Evolutionary conservation across 2,797 vertebrate genomes (phyloP).

Genomic region (Cynodonichthys magdalenae): DNA sequence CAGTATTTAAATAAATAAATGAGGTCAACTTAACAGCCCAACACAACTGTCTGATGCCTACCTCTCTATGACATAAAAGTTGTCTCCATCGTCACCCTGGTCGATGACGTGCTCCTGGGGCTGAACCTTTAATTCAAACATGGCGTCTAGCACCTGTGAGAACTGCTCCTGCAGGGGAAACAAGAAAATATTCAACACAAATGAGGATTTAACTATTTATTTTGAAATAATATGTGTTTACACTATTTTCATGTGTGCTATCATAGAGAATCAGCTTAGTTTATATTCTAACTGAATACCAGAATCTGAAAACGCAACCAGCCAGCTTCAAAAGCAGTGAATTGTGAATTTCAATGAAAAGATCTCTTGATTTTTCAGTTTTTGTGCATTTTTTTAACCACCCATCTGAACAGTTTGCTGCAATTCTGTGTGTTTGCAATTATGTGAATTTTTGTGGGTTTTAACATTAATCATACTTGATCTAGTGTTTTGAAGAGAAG

Average conservation of each 20-base stretch:
- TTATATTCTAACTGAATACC: background rate
- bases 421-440: no score
- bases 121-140: conserved; percentile 94
- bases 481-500: conserved; percentile 97
- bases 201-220: background rate
- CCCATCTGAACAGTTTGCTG: no score
- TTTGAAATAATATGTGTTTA: no score
- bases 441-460: background rate
- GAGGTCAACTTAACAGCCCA: background rate
- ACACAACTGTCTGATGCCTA: conserved; percentile 37
- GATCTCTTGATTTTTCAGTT: no score
- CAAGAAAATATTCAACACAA: conserved; percentile 14
- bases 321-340: background rate
- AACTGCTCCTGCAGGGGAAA: conserved; percentile 89
- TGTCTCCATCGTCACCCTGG: conserved; percentile 97
- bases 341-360: no score
- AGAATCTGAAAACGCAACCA: background rate
- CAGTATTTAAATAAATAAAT: conserved; percentile 14
- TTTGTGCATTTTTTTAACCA: no score
- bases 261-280: no score
- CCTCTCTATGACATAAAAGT: conserved; percentile 98
- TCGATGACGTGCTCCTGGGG: conserved; percentile 95
- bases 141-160: conserved; percentile 96
- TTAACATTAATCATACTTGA: conserved; percentile 80
- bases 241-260: no score